Percentiles rank a stretch among this genome's conserved stretches.
Conservation (phyloP, 64 coral and sea anemone genomes). For the Pocillopora damicornis region DNA sequence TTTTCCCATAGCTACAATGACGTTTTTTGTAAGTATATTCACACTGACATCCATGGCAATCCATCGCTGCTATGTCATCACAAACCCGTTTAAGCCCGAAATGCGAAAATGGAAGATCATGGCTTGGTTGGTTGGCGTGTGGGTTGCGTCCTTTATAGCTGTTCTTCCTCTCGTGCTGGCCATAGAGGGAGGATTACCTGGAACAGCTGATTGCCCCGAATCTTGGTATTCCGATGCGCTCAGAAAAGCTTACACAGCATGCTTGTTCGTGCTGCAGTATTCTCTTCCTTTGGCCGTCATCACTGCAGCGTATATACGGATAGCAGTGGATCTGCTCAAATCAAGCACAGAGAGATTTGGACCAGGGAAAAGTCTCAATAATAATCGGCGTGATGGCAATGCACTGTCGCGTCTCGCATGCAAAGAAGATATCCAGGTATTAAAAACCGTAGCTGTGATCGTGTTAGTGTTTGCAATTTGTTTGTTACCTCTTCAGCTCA, state of each 20-base stretch:
- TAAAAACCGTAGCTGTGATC: conserved; percentile 56
- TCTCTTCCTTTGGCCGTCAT: conserved; percentile 48
- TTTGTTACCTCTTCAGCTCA: conserved; percentile 41
- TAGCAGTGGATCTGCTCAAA: conserved; percentile 44
- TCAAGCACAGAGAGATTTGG: conserved; percentile 38
- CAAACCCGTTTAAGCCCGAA: conserved; percentile 60
- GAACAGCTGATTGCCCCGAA: conserved; percentile 1
- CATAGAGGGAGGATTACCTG: not conserved
- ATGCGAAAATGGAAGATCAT: conserved; percentile 45
- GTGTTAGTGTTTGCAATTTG: conserved; percentile 62
- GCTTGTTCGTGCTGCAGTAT: conserved; percentile 48
- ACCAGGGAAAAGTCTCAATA: conserved; percentile 32
- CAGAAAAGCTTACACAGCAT: conserved; percentile 35
- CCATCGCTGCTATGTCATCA: conserved; percentile 56
- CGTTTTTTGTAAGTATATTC: conserved; percentile 56
- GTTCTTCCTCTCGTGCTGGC: conserved; percentile 49
- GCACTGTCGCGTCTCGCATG: not conserved
- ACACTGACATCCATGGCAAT: conserved; percentile 62
- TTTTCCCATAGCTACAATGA: conserved; percentile 36
- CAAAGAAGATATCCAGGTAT: conserved; percentile 49
- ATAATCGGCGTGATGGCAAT: conserved; percentile 8
- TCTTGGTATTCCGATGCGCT: not conserved
- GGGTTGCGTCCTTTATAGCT: conserved; percentile 42
- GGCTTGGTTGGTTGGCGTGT: conserved; percentile 33
- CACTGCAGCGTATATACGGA: conserved; percentile 48